Conservation (phyloP, 2,797 vertebrate species). For the Crax fasciolata region DNA sequence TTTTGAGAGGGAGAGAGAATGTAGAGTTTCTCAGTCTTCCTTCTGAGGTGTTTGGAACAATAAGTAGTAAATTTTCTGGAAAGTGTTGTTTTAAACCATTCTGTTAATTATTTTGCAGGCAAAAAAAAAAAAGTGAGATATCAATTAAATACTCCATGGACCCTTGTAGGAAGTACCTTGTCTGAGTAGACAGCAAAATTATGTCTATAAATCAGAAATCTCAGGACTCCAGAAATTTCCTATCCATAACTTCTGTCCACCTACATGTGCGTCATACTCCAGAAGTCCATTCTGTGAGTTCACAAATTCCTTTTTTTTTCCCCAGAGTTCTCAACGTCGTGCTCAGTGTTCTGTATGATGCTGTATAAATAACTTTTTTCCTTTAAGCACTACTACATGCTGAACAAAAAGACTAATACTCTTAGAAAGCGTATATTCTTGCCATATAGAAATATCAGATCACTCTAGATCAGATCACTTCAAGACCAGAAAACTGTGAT, state of each 20-base stretch:
- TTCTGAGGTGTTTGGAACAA: too few species aligned
- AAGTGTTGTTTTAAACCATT: too few species aligned
- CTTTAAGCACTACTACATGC: background rate
- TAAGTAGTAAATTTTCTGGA: too few species aligned
- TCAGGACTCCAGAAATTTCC: rapidly evolving
- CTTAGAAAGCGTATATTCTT: background rate
- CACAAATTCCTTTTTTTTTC: background rate
- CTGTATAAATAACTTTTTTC: background rate
- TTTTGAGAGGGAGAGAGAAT: too few species aligned
- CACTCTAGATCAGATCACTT: background rate
- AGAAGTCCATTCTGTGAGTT: background rate
- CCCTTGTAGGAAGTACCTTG: too few species aligned
- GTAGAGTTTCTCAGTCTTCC: too few species aligned
- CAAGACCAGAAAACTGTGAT: background rate
- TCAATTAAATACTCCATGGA: too few species aligned
- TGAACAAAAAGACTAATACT: background rate
- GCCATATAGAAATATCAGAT: background rate
- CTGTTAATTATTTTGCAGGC: too few species aligned
- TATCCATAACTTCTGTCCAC: background rate
- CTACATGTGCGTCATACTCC: background rate
- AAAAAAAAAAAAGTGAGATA: too few species aligned
- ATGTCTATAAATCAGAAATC: too few species aligned
- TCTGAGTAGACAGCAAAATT: too few species aligned
- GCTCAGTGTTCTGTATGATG: background rate
- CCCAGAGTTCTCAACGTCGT: background rate